Conservation (phyloP, 2,797 vertebrate species). For the Eutrigla gurnardus region DNA sequence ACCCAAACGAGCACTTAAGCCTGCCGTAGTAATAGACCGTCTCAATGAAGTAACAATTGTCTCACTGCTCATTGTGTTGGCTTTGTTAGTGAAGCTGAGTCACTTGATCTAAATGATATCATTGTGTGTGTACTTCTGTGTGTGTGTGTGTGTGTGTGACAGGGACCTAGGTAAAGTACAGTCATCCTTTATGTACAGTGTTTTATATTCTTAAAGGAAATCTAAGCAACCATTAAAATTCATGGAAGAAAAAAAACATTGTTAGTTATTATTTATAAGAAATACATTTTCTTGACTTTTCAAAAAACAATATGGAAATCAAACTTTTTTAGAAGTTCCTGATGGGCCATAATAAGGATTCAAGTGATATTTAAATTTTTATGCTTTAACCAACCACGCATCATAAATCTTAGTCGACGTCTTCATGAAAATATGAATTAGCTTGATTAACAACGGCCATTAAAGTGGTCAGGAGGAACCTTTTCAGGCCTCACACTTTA, state of each 20-base stretch:
- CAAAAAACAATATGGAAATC: background rate
- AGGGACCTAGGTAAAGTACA: background rate
- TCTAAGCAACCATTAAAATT: too few species aligned
- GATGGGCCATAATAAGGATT: background rate
- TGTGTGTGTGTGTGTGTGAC: background rate
- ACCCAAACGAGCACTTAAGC: background rate
- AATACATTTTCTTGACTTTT: background rate
- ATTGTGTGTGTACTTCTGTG: background rate
- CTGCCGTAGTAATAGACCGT: background rate
- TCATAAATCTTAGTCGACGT: conserved; percentile 4
- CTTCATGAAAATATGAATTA: conserved; percentile 6
- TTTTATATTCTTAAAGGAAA: background rate
- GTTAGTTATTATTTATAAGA: too few species aligned
- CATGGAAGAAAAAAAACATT: too few species aligned
- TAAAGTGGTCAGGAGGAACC: background rate
- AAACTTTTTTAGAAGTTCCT: background rate
- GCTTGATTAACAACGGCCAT: conserved; percentile 1
- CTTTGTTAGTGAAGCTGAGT: conserved; percentile 16
- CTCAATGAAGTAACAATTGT: background rate
- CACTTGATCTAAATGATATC: conserved; percentile 6
- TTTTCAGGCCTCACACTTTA: conserved; percentile 7
- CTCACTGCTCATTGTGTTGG: conserved; percentile 11
- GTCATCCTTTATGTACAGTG: background rate
- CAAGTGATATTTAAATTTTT: background rate
- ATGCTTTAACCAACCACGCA: background rate